Evolutionary conservation across 2,888 invertebrate genomes (phyloP).

Genomic region (Craniophora ligustri): DNA sequence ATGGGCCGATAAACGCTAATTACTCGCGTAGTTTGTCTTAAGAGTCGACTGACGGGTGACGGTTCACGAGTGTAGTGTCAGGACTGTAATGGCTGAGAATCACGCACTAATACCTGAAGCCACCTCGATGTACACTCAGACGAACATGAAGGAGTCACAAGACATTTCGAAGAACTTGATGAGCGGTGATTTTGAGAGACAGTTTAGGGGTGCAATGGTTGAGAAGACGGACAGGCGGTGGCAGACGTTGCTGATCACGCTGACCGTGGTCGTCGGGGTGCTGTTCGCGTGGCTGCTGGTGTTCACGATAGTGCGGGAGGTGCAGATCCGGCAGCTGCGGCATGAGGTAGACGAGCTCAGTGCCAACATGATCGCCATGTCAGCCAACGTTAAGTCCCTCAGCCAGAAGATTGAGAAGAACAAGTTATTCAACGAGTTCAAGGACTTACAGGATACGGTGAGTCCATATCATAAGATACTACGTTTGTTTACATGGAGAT

Average conservation of each 20-base stretch:
- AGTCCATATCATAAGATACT: conserved; percentile 55
- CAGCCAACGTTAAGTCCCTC: conserved; percentile 74
- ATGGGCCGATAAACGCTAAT: conserved; percentile 77
- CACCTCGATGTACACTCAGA: conserved; percentile 77
- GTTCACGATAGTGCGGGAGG: conserved; percentile 75
- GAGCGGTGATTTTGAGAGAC: conserved; percentile 82
- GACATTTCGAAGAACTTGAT: conserved; percentile 83
- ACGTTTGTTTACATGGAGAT: conserved; percentile 35
- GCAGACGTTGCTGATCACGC: conserved; percentile 65
- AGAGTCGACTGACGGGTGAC: conserved; percentile 57
- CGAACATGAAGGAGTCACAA: conserved; percentile 75
- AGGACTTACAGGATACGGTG: conserved; percentile 80
- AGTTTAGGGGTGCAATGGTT: conserved; percentile 69
- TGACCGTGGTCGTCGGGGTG: conserved; percentile 63
- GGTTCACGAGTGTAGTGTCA: conserved; percentile 71
- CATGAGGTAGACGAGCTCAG: conserved; percentile 78
- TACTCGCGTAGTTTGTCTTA: conserved; percentile 53
- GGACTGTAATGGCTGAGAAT: conserved; percentile 79
- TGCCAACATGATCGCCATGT: conserved; percentile 76
- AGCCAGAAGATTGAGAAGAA: conserved; percentile 77
- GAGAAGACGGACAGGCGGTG: conserved; percentile 65
- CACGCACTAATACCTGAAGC: conserved; percentile 77
- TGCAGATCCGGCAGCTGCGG: conserved; percentile 74
- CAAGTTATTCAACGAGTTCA: conserved; percentile 76
- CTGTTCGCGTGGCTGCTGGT: conserved; percentile 73